phyloP scores from a whole-genome alignment of 2,113 vertebrate species.

The Tautogolabrus adspersus region DNA sequence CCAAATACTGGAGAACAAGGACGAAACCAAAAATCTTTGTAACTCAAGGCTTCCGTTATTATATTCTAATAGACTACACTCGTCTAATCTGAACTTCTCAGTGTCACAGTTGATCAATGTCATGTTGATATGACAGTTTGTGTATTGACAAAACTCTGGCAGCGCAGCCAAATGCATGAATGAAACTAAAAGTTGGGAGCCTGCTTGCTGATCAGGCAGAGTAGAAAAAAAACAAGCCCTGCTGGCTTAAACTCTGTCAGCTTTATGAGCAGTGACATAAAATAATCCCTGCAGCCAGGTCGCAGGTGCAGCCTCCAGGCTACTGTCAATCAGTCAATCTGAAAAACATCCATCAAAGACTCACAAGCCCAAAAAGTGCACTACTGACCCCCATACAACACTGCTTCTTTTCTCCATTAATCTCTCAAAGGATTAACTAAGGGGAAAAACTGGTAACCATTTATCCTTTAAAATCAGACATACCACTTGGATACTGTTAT shows the following conservation, averaged over 20 bases:
- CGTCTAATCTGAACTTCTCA: too few relatives aligned
- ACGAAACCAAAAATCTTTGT: too few relatives aligned
- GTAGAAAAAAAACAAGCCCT: slow-evolving; percentile 29
- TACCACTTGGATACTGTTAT: not conserved
- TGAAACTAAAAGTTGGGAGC: slow-evolving; percentile 33
- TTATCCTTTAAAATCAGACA: not conserved
- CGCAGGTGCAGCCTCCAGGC: slow-evolving; percentile 73
- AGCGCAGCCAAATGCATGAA: slow-evolving; percentile 48
- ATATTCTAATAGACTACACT: too few relatives aligned
- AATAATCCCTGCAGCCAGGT: slow-evolving; percentile 72
- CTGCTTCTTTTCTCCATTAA: slow-evolving; percentile 7
- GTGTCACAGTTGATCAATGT: too few relatives aligned
- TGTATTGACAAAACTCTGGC: slow-evolving; percentile 1
- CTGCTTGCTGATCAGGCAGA: slow-evolving; percentile 37
- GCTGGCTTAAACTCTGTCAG: slow-evolving; percentile 61
- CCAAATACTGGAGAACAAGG: too few relatives aligned
- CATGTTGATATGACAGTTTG: not conserved
- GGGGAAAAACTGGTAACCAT: slow-evolving; percentile 26
- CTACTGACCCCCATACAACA: slow-evolving; percentile 28
- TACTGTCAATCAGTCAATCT: slow-evolving; percentile 72
- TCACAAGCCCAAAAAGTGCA: slow-evolving; percentile 24
- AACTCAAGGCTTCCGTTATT: too few relatives aligned
- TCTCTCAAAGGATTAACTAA: slow-evolving; percentile 21
- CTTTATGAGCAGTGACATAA: slow-evolving; percentile 70
- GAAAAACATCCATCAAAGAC: slow-evolving; percentile 70